phyloP scores from a whole-genome alignment of 2,888 invertebrate species.

The Athripsodes cinereus region DNA sequence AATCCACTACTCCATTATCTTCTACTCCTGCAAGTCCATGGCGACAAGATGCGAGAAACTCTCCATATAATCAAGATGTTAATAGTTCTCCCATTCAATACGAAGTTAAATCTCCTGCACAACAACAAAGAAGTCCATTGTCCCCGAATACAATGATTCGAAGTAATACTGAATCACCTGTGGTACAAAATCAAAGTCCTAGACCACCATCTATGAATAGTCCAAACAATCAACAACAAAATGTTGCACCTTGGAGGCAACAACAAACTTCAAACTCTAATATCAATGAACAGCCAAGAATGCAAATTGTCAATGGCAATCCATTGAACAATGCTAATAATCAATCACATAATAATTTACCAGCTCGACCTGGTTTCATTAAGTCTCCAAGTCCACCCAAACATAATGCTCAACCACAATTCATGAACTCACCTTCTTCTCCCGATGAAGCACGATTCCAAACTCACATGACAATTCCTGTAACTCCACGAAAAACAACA shows the following conservation, averaged over 20 bases:
- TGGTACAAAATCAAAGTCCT: conserved; percentile 29
- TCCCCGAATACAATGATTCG: conserved; percentile 30
- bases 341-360: conserved; percentile 3
- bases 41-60: conserved; percentile 34
- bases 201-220: conserved; percentile 14
- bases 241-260: conserved; percentile 15
- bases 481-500: conserved; percentile 40
- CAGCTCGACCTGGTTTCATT: background rate
- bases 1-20: conserved; percentile 33
- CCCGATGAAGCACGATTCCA: conserved; percentile 39
- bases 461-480: conserved; percentile 47
- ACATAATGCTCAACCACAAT: conserved; percentile 31
- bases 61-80: conserved; percentile 33
- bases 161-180: conserved; percentile 33
- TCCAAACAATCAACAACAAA: conserved; percentile 6
- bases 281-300: conserved; percentile 35
- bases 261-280: conserved; percentile 35
- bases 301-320: conserved; percentile 36
- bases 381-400: conserved; percentile 17
- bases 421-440: conserved; percentile 31
- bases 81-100: conserved; percentile 38
- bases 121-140: conserved; percentile 33
- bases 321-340: conserved; percentile 27
- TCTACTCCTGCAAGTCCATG: conserved; percentile 45
- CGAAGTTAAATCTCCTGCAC: conserved; percentile 21